Base-by-base conservation (phyloP, 2,113 vertebrate genomes). In the Tachysurus vachellii region DNA sequence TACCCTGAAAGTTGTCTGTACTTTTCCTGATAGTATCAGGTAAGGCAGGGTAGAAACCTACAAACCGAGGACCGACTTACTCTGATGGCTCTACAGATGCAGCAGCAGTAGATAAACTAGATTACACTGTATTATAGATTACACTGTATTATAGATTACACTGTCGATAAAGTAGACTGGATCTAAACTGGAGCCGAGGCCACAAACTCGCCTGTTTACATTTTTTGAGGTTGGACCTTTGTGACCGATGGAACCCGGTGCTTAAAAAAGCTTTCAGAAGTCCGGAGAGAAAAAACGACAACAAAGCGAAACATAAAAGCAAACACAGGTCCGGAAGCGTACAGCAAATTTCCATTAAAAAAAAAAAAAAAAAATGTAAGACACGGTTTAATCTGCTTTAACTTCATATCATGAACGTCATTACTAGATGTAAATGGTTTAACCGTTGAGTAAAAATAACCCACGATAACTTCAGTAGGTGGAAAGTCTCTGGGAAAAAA, bases 321-420 rank as follows among this genome's bases (percentile, higher is more conserved):
- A 19, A 21, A 73, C 44, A 19, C 17, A 47, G 70, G 8, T 73
- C 2, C 14, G 19, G 12, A 76, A 26, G 44, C 0, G 1, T 50
- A 16, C 1, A n/a, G 44, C 26, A 2, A 13, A 6, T 50, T 76
- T 14, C 23, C 4, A 3, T 23, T 54, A 7, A 53, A 16, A 0
- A 17, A 62, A 47, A 54, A 6, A 50, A 16, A 0, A 17, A 62
- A 47, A 44, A 54, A 54, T 0, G 31, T 36, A 16, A 59, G 85
- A 87, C 73, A 86, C 17, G 19, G n/a, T 87, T 66, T 81, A 87
- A 83, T 84, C 85, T 0, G 1, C 44, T 85, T 53, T 82, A 85
- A 21, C 28, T 73, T 11, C 17, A 53, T 82, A 21, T 56, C 57
- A 81, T 26, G 17, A 82, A 47, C 0, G 31, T 31, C 36, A 28